Evolutionary conservation across 2,113 vertebrate species (phyloP).

Genomic region (Equus przewalskii): DNA sequence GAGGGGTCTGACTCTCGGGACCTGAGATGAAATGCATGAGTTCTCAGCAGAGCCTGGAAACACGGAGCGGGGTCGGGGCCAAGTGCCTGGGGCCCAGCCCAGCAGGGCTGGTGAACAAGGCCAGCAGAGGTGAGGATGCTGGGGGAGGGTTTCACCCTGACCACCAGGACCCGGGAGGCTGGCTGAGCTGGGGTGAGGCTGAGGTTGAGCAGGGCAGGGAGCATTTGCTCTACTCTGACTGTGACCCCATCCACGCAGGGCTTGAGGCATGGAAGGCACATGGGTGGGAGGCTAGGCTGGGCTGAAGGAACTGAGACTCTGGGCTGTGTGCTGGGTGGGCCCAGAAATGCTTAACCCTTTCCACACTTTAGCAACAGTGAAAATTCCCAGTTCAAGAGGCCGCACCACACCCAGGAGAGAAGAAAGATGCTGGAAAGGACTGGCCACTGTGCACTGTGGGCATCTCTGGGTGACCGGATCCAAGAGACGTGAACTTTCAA

Average conservation of each 20-base stretch:
- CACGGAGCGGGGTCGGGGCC: fast-evolving
- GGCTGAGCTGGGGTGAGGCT: not conserved
- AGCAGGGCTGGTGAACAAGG: not conserved
- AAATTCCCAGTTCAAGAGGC: not conserved
- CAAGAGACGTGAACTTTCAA: not conserved
- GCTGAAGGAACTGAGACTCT: not conserved
- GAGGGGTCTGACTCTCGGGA: not conserved
- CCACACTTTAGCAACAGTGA: not conserved
- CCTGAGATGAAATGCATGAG: not conserved
- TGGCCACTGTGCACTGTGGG: fast-evolving
- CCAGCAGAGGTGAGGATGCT: not conserved
- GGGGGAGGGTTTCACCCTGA: no score
- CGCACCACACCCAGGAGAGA: no score
- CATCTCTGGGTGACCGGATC: not conserved
- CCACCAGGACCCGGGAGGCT: no score
- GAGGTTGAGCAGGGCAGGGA: not conserved
- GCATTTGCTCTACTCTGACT: not conserved
- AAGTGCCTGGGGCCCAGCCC: not conserved
- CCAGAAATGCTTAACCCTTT: not conserved
- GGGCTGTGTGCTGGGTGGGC: not conserved
- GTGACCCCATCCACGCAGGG: not conserved
- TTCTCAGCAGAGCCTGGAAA: not conserved
- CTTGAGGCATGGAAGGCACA: not conserved
- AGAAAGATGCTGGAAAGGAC: not conserved
- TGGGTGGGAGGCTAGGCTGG: not conserved